Percentiles rank a stretch among this genome's conserved stretches.
Conservation (phyloP, 1,140 invertebrate species). For the Drosophila parabipectinata region DNA sequence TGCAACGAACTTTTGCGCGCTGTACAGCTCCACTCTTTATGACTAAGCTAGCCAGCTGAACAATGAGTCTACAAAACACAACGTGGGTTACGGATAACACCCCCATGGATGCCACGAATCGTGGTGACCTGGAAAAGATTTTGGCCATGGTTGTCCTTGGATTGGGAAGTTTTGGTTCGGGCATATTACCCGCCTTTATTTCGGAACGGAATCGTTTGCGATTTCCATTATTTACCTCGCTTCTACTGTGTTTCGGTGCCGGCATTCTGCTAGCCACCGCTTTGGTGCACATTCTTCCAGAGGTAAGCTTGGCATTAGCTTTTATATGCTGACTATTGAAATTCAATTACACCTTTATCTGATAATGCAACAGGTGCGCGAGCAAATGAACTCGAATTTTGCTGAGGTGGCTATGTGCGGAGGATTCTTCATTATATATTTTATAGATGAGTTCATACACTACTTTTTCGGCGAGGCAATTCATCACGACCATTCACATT, state of each 20-base stretch:
- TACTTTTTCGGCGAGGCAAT: conserved; percentile 85
- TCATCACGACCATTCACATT: conserved; percentile 67
- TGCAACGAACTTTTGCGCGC: conserved; percentile 50
- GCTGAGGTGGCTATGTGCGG: conserved; percentile 89
- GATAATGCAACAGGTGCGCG: conserved; percentile 68
- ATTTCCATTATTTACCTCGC: conserved; percentile 87
- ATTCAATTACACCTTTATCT: conserved; percentile 4
- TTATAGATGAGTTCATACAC: conserved; percentile 91
- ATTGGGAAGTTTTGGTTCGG: conserved; percentile 88
- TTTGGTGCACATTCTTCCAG: conserved; percentile 92
- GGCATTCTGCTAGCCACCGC: conserved; percentile 93
- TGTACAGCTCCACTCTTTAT: conserved; percentile 29
- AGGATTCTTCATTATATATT: conserved; percentile 92
- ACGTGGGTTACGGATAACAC: conserved; percentile 17
- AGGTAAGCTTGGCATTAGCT: conserved; percentile 85
- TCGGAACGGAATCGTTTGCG: conserved; percentile 85
- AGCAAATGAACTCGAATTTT: conserved; percentile 85
- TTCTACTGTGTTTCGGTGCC: conserved; percentile 91
- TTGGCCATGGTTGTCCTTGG: conserved; percentile 89
- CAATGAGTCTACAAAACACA: conserved; percentile 38
- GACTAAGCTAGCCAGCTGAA: conserved; percentile 30
- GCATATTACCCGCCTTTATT: conserved; percentile 88
- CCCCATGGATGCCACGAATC: conserved; percentile 26
- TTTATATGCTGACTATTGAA: not conserved
- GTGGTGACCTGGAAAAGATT: conserved; percentile 86